A percentile compares a stretch with the other conserved stretches of the same genome.
phyloP scores from a whole-genome alignment of 2,797 vertebrate genomes.

The Ctenosaura bakeri region DNA sequence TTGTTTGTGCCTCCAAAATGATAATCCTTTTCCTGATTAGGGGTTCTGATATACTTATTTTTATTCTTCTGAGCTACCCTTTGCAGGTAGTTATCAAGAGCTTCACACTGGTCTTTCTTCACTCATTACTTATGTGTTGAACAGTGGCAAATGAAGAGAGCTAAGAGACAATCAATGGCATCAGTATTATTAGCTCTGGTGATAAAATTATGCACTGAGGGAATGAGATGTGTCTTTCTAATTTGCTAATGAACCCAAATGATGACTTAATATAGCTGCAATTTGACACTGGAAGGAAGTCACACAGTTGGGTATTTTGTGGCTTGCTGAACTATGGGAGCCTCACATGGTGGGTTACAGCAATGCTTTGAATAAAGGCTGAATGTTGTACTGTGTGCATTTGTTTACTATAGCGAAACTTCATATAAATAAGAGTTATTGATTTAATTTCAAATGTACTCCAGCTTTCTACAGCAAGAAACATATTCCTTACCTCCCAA shows the following conservation, averaged over 20 bases:
- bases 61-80: not conserved
- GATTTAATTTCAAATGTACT: not conserved
- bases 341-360: accelerated
- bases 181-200: constrained; percentile 20
- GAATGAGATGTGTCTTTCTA: not conserved
- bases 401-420: not conserved
- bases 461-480: not conserved
- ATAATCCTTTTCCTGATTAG: not conserved
- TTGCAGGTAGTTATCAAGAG: not conserved
- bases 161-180: not conserved
- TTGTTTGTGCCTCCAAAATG: not conserved
- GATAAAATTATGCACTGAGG: accelerated
- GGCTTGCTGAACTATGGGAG: accelerated
- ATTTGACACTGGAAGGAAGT: not conserved
- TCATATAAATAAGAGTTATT: constrained; percentile 13
- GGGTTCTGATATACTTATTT: not conserved
- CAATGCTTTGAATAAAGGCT: accelerated
- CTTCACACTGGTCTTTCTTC: not conserved
- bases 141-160: not conserved
- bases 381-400: not conserved
- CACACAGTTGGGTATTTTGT: accelerated
- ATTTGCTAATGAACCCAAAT: not conserved
- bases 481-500: constrained; percentile 27
- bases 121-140: not conserved
- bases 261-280: not conserved